Evolutionary conservation across 1,140 invertebrate species (phyloP), one percentile per base, ranked within the genome.

Genomic region (Zaprionus lachaisei): DNA sequence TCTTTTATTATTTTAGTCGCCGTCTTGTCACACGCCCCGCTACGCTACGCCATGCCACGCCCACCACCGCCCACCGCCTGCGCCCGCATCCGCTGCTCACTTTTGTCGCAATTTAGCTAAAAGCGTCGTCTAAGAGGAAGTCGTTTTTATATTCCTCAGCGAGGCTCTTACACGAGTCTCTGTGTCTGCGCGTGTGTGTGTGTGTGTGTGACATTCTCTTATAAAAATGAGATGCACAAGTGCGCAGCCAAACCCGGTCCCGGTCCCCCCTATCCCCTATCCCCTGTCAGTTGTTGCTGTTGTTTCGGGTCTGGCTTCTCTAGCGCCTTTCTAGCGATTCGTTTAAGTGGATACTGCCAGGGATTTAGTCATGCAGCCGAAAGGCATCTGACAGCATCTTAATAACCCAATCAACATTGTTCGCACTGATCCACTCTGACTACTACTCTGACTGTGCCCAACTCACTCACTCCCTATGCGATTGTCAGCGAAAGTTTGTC

Each of bases 61-160:
- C 41, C 41, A 47, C 54, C 20, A 14, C 28, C 47, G 22, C n/a
- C 6, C n/a, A 5, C 11, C 6, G 17, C 15, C 31, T 9, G 38
- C 28, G 24, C 44, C 47, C 69, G 57, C 75, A 73, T 72, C 75
- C 49, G 81, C 51, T 84, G 82, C 79, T 85, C 84, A 89, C 87
- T 87, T 87, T 90, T 89, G 85, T 90, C 84, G 84, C 85, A 89
- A 89, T 89, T 89, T 89, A 90, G 84, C 84, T 89, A 89, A 89
- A 90, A 89, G 84, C 84, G 85, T 89, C 81, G 79, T 84, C 84
- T 87, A 83, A 90, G 81, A 89, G 84, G 84, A 89, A 89, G 84
- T 89, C 84, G 71, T 90, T 89, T 90, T 87, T 89, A 89, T 84
- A 89, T 84, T 75, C 68, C 77, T 65, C 62, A 64, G 79, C 63